Evolutionary conservation across 2,888 invertebrate species (phyloP).

Genomic region (Mythimna ferrago): DNA sequence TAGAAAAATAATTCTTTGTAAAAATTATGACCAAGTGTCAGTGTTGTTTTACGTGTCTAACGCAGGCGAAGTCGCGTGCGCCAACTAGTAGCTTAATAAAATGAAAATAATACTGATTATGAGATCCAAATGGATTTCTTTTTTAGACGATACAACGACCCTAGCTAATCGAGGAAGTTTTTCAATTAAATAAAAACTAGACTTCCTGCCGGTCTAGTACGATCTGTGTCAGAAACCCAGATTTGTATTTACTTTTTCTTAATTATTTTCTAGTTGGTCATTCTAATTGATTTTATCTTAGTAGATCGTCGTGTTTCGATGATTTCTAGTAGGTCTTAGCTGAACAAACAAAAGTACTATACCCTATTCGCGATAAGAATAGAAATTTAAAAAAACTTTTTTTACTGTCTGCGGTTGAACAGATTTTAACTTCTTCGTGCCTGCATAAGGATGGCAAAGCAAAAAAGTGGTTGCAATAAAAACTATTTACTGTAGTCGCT

Average conservation of each 20-base stretch:
- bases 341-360: not conserved
- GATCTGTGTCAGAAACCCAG: constrained; percentile 14
- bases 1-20: no score
- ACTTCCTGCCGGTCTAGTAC: constrained; percentile 5
- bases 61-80: no score
- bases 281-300: constrained; percentile 10
- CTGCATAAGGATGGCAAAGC: no score
- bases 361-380: no score
- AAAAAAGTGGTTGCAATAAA: no score
- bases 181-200: constrained; percentile 20
- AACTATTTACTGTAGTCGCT: no score
- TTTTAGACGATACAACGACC: not conserved
- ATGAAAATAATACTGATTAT: not conserved
- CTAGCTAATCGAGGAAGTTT: constrained; percentile 1
- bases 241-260: constrained; percentile 20
- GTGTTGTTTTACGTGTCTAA: no score
- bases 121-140: no score
- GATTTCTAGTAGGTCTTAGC: not conserved
- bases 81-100: not conserved
- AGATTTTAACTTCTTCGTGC: no score
- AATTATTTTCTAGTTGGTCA: constrained; percentile 25
- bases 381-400: no score
- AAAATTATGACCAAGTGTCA: no score
- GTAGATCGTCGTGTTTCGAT: constrained; percentile 7
- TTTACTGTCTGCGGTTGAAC: no score